Evolutionary conservation across 1,140 invertebrate species (phyloP), one percentile per base, ranked within the genome.

Genomic region (Caligus rogercresseyi): DNA sequence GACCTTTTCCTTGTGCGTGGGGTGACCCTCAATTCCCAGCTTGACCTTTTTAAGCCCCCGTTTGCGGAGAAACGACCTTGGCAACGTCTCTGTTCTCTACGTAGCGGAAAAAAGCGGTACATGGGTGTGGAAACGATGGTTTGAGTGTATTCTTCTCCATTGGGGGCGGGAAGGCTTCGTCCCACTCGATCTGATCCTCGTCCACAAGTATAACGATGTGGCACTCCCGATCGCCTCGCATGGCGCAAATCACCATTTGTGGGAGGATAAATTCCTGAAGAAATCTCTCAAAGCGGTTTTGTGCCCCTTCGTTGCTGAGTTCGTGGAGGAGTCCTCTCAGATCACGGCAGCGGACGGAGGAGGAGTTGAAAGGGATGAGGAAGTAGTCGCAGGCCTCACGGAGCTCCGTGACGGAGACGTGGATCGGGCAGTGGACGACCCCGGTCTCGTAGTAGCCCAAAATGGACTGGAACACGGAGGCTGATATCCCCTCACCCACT

Each of bases 81-180:
- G 95, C 95, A 11, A 98, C 94, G 73, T 99, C 95, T 66, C 95
- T 80, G 72, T 99, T 99, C 74, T 99, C 96, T 66, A 98, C 96
- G 73, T 99, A 99, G 72, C 98, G 97, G 76, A 98, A 98, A 43
- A 76, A 99, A 99, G 13, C 61, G 18, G 24, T 63, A 63, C 52
- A 63, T 54, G 20, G 53, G 23, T n/a, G 55, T 63, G 16, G 51
- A 58, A 14, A 19, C 21, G 21, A 63, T 63, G 52, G 73, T 97
- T 77, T 96, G 92, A 54, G 88, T 89, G 74, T 95, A 92, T 76
- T 97, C 94, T 73, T 98, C 93, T 21, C 93, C 87, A 95, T 96
- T 76, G 94, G 91, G 0, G 95, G 95, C 0, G 95, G 94, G 74
- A 94, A 97, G 70, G 98, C 89, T 70, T 93, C 87, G 73, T 98